Evolutionary conservation across 2,113 vertebrate species (phyloP).

Genomic region (Podiceps cristatus): DNA sequence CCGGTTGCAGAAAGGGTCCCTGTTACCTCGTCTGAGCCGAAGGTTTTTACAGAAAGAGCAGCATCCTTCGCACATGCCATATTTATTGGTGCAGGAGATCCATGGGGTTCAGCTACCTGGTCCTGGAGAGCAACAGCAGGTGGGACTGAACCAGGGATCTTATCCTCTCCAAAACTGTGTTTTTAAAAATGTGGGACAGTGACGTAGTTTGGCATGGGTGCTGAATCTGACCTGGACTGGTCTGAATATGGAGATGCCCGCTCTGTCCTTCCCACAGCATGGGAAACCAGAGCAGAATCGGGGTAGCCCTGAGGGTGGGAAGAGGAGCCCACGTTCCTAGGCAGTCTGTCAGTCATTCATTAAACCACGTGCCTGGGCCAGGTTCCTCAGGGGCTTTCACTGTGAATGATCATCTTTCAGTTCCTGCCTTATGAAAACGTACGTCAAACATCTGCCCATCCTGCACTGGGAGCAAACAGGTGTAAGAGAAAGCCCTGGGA

Average conservation of each 20-base stretch:
- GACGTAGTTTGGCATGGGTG: background rate
- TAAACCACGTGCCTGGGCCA: fast-evolving
- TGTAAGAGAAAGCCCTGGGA: background rate
- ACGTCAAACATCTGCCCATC: background rate
- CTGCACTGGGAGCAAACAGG: background rate
- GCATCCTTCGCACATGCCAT: fast-evolving
- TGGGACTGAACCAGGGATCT: background rate
- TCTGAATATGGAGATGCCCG: background rate
- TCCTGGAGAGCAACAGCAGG: background rate
- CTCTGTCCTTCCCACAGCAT: fast-evolving
- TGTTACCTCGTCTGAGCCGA: background rate
- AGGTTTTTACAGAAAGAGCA: background rate
- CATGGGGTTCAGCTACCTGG: background rate
- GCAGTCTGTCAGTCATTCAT: background rate
- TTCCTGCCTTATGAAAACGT: background rate
- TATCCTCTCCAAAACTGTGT: background rate
- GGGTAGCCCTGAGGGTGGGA: background rate
- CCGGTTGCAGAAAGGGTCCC: background rate
- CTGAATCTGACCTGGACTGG: background rate
- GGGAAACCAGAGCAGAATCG: fast-evolving
- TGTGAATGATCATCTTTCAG: background rate
- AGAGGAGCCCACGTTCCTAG: background rate
- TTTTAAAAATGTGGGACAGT: background rate
- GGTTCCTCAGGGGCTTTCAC: fast-evolving
- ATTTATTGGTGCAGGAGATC: background rate